phyloP scores from a whole-genome alignment of 2,113 vertebrate species.

The Antechinus stuartii region DNA sequence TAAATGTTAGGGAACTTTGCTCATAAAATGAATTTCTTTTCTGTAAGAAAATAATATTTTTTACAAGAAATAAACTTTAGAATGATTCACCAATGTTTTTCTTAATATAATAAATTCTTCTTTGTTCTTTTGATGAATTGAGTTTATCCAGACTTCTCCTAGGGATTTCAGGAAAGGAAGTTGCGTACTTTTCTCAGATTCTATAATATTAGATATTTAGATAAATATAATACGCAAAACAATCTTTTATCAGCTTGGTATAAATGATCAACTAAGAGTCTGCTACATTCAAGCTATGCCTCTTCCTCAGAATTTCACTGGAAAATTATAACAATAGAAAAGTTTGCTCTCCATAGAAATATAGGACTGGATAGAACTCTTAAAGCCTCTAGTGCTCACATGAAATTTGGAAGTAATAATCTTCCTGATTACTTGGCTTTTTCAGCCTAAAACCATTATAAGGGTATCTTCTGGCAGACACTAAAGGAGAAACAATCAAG shows the following conservation, averaged over 20 bases:
- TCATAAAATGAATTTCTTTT: slow-evolving; percentile 37
- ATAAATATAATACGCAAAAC: slow-evolving; percentile 50
- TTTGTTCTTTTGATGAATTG: slow-evolving; percentile 63
- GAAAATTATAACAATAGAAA: slow-evolving; percentile 31
- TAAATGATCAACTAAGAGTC: slow-evolving; percentile 28
- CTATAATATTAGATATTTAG: slow-evolving; percentile 19
- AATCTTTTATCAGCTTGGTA: slow-evolving; percentile 44
- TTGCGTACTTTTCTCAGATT: slow-evolving; percentile 9
- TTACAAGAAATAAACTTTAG: not conserved
- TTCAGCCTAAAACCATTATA: not conserved
- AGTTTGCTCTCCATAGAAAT: not conserved
- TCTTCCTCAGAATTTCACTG: slow-evolving; percentile 28
- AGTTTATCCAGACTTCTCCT: slow-evolving; percentile 56
- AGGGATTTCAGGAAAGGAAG: slow-evolving; percentile 23
- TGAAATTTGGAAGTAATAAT: not conserved
- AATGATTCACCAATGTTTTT: slow-evolving; percentile 51
- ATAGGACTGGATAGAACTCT: not conserved
- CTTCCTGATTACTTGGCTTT: not conserved
- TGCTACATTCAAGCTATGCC: slow-evolving; percentile 26
- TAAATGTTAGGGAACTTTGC: not conserved
- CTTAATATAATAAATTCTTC: slow-evolving; percentile 31
- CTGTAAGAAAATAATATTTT: slow-evolving; percentile 34
- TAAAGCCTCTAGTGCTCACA: not conserved
- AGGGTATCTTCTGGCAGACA: not conserved
- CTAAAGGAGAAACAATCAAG: not conserved